These are phyloP conservation scores for Girardinus metallicus DNA, from an alignment of 2,797 vertebrate species.

Conservation along the genomic window DNA sequence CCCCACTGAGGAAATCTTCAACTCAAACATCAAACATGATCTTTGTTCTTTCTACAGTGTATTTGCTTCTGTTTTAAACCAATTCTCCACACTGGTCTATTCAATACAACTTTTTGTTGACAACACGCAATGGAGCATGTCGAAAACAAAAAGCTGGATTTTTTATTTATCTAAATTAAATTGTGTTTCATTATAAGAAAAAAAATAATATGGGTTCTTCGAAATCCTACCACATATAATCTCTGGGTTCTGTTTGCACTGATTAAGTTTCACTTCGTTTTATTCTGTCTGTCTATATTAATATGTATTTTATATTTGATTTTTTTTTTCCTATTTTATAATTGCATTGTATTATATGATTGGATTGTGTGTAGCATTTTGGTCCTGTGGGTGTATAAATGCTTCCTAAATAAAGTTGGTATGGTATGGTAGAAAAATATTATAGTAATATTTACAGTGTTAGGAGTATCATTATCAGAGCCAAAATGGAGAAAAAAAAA, in stretches of 20 bases:
- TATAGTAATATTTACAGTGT: neutral
- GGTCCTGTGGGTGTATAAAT: no score
- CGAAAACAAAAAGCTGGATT: neutral
- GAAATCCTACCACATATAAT: neutral
- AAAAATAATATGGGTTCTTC: neutral
- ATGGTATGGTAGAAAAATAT: neutral
- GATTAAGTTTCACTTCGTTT: no score
- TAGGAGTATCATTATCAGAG: neutral
- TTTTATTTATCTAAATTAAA: neutral
- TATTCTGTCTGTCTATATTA: no score
- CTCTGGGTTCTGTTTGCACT: neutral
- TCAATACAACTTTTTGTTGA: neutral
- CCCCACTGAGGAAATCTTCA: constrained; percentile 26
- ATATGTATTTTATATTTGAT: no score
- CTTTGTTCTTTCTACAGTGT: neutral
- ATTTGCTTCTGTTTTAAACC: neutral
- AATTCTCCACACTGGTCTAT: neutral
- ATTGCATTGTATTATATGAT: no score
- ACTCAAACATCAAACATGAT: constrained; percentile 6
- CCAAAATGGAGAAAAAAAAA: no score
- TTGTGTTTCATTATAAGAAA: neutral
- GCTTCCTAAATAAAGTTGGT: no score
- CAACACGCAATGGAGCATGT: neutral
- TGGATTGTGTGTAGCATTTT: no score
- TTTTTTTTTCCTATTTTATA: no score